Evolutionary conservation across 1,140 invertebrate species (phyloP).

Genomic region (Drosophila albomicans): DNA sequence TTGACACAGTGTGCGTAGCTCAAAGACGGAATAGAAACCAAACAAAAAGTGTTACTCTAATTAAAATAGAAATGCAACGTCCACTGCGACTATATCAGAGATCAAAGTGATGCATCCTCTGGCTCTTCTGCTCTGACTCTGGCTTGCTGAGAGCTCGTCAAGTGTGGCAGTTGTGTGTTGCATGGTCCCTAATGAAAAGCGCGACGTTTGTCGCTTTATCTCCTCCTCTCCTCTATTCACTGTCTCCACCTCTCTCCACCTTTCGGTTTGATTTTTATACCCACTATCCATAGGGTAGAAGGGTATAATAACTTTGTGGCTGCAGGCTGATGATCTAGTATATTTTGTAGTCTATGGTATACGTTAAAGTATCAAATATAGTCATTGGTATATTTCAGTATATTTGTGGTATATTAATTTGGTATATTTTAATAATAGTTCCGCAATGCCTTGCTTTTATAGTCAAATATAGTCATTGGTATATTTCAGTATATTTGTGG

Average conservation of each 20-base stretch:
- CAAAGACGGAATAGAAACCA: neutral
- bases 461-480: no score
- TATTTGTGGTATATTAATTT: no score
- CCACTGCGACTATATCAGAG: slow-evolving; percentile 63
- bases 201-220: slow-evolving; percentile 53
- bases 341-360: no score
- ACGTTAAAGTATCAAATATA: no score
- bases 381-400: no score
- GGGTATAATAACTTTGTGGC: no score
- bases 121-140: no score
- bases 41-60: slow-evolving; percentile 7
- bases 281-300: no score
- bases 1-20: neutral
- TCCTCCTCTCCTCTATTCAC: neutral
- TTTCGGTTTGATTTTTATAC: neutral
- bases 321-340: no score
- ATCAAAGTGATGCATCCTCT: slow-evolving; percentile 61
- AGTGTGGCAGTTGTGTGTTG: slow-evolving; percentile 63
- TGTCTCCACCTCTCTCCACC: neutral
- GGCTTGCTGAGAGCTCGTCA: slow-evolving; percentile 33
- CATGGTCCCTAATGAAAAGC: slow-evolving; percentile 70
- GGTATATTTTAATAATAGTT: no score
- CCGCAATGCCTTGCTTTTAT: no score
- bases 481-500: no score
- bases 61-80: slow-evolving; percentile 20